phyloP scores from a whole-genome alignment of 2,888 invertebrate species.

The Acanthosepion lycidas region DNA sequence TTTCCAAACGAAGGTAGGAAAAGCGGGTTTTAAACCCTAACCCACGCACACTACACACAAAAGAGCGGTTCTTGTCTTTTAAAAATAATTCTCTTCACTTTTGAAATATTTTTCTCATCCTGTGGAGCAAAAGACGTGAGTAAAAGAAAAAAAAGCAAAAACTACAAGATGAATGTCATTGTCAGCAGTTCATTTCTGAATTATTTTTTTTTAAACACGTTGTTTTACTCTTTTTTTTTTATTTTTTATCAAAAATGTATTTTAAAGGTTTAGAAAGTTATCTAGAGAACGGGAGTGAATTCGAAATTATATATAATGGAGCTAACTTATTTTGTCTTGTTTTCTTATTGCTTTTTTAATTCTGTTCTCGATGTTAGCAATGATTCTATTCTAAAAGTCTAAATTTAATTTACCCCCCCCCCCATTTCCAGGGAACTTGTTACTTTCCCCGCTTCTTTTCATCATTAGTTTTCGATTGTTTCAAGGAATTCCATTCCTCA shows the following conservation, averaged over 20 bases:
- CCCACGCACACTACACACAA: not conserved
- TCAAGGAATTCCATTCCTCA: not conserved
- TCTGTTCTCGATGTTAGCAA: not conserved
- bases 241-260: not conserved
- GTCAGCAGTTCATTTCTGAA: not conserved
- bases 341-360: not conserved
- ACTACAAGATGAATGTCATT: not conserved
- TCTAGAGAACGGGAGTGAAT: not conserved
- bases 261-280: not conserved
- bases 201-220: not conserved
- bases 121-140: not conserved
- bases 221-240: not conserved
- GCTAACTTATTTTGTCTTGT: not conserved
- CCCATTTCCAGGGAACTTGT: not conserved
- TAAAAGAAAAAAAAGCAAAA: not conserved
- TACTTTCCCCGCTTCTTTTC: not conserved
- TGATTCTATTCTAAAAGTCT: too few relatives aligned
- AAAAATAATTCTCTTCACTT: not conserved
- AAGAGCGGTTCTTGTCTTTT: not conserved
- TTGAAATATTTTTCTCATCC: not conserved
- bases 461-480: not conserved
- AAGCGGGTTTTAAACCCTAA: not conserved
- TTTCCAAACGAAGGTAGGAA: constrained; percentile 11
- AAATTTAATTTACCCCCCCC: too few relatives aligned
- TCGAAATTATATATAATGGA: not conserved